These are phyloP conservation scores for Fukomys damarensis DNA, from an alignment of 2,113 vertebrate genomes.

Conservation along the genomic window DNA sequence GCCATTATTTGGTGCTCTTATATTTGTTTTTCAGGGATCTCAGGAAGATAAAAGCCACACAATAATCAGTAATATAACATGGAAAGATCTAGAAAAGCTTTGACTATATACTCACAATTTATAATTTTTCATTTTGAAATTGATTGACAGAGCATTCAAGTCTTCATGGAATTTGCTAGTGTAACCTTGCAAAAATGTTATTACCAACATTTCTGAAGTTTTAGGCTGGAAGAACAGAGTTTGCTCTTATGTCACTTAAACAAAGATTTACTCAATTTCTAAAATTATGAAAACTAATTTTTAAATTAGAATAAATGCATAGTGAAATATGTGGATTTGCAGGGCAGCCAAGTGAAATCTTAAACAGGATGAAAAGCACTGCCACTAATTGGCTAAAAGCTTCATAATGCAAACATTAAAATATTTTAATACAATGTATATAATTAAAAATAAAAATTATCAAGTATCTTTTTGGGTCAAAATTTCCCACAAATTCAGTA, in stretches of 20 bases:
- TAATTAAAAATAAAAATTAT: constrained; percentile 44
- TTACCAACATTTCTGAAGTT: constrained; percentile 27
- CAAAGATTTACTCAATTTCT: constrained; percentile 36
- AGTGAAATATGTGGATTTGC: constrained; percentile 4
- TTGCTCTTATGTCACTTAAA: constrained; percentile 9
- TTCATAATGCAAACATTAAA: constrained; percentile 1
- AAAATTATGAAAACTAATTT: constrained; percentile 34
- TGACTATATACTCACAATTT: background rate
- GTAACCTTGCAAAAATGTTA: background rate
- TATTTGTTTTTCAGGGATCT: background rate
- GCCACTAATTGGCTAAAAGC: constrained; percentile 24
- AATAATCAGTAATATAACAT: background rate
- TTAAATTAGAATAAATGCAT: constrained; percentile 1
- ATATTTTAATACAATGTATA: constrained; percentile 25
- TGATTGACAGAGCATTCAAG: background rate
- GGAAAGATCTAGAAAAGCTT: background rate
- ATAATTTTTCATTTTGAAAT: background rate
- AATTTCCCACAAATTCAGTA: background rate
- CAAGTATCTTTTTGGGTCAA: constrained; percentile 20
- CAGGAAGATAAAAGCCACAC: background rate
- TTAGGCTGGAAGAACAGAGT: background rate
- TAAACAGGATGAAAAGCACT: constrained; percentile 42
- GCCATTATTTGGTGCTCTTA: background rate
- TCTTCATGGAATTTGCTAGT: background rate
- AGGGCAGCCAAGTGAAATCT: constrained; percentile 35